Evolutionary conservation across 2,113 vertebrate genomes (phyloP).

Genomic region (Chloroceryle aenea): DNA sequence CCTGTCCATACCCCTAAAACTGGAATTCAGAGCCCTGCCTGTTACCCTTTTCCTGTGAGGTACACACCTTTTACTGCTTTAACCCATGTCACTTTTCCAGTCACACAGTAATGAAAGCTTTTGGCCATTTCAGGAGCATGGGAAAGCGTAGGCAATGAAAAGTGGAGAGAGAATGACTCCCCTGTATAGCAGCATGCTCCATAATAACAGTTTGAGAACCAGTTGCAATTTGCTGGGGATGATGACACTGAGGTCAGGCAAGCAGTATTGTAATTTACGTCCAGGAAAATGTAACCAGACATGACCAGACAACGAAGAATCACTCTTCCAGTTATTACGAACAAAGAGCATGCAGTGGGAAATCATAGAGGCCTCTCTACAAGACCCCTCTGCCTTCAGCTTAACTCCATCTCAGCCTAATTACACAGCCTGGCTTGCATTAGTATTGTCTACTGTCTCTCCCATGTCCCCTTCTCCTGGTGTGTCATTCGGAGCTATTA

Average conservation of each 20-base stretch:
- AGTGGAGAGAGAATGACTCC: not conserved
- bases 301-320: slow-evolving; percentile 47
- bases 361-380: slow-evolving; percentile 15
- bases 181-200: not conserved
- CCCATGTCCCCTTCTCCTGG: not conserved
- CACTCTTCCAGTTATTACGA: slow-evolving; percentile 43
- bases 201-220: slow-evolving; percentile 47
- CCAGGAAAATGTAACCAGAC: slow-evolving; percentile 54
- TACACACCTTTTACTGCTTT: not conserved
- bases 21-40: not conserved
- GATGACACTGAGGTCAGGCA: slow-evolving; percentile 49
- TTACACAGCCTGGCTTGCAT: slow-evolving; percentile 9
- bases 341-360: slow-evolving; percentile 10
- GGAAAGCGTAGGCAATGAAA: not conserved
- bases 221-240: slow-evolving; percentile 48
- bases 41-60: not conserved
- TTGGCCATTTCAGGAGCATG: not conserved
- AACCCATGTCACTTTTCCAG: not conserved
- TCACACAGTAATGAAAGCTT: not conserved
- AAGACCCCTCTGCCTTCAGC: slow-evolving; percentile 40
- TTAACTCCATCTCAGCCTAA: slow-evolving; percentile 25
- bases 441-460: slow-evolving; percentile 1
- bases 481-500: slow-evolving; percentile 25
- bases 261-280: slow-evolving; percentile 47
- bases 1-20: not conserved